Conservation (phyloP, 2,888 invertebrate species). For the Leucophenga montana region DNA sequence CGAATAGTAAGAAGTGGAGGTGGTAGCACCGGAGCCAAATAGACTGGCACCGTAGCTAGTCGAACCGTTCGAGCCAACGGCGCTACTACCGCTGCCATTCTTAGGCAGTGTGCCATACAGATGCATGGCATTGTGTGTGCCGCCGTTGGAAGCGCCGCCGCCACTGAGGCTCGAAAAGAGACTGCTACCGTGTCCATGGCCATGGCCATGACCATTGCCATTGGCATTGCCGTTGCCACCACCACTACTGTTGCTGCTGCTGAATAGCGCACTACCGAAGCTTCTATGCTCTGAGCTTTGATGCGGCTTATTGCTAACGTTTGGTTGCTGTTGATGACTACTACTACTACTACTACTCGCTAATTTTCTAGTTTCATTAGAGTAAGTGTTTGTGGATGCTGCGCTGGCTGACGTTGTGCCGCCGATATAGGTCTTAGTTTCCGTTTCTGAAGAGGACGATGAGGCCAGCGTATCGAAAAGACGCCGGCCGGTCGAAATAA, state of each 20-base stretch:
- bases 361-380: conserved; percentile 67
- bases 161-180: conserved; percentile 52
- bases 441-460: conserved; percentile 59
- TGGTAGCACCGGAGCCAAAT: conserved; percentile 48
- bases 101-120: conserved; percentile 72
- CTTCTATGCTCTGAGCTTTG: conserved; percentile 69
- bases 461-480: conserved; percentile 69
- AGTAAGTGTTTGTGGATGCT: conserved; percentile 60
- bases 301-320: conserved; percentile 59
- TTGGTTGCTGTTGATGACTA: conserved; percentile 25
- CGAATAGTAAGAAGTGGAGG: conserved; percentile 59
- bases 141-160: conserved; percentile 52
- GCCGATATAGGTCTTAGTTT: conserved; percentile 59
- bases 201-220: conserved; percentile 28
- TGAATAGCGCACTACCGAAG: conserved; percentile 62
- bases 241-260: conserved; percentile 58
- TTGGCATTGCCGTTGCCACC: conserved; percentile 61
- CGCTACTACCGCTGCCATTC: conserved; percentile 52
- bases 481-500: conserved; percentile 65
- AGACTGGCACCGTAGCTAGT: conserved; percentile 43
- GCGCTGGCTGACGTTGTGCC: conserved; percentile 56
- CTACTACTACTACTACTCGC: conserved; percentile 58
- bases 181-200: conserved; percentile 49
- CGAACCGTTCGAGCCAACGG: conserved; percentile 44
- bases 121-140: conserved; percentile 67